Conservation (phyloP, 2,888 invertebrate genomes). For the Oxystoma pomonae region DNA sequence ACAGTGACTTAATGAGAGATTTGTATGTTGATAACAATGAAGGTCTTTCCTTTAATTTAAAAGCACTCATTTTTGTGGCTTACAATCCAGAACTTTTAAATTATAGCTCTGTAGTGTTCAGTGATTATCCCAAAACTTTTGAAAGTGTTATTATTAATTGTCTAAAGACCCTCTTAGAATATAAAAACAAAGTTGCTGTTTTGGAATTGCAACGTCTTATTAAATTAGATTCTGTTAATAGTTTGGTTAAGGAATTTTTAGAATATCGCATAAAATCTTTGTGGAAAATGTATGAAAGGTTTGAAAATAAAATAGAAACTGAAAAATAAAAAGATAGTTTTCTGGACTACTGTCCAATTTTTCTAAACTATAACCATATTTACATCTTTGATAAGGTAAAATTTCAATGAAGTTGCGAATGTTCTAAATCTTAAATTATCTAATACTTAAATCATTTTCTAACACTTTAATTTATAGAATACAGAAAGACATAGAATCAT, state of each 20-base stretch:
- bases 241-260: not conserved
- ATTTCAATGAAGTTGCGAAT: too few species aligned
- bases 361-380: too few species aligned
- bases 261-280: not conserved
- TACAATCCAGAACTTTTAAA: slow-evolving; percentile 23
- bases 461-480: too few species aligned
- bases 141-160: not conserved
- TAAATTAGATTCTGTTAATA: not conserved
- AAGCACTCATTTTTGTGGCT: slow-evolving; percentile 38
- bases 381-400: too few species aligned
- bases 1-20: slow-evolving; percentile 52
- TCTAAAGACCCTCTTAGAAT: not conserved
- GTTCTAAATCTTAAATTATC: too few species aligned
- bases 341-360: too few species aligned
- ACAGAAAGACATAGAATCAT: too few species aligned
- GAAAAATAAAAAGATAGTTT: too few species aligned
- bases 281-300: slow-evolving; percentile 5
- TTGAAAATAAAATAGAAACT: slow-evolving; percentile 22
- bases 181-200: not conserved
- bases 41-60: slow-evolving; percentile 65
- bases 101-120: slow-evolving; percentile 24
- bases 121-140: not conserved
- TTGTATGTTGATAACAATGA: slow-evolving; percentile 55
- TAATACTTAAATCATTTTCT: too few species aligned
- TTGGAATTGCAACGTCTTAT: too few species aligned